Base-by-base conservation (phyloP, 2,888 invertebrate genomes). In the Drosophila pseudotalamancana region DNA sequence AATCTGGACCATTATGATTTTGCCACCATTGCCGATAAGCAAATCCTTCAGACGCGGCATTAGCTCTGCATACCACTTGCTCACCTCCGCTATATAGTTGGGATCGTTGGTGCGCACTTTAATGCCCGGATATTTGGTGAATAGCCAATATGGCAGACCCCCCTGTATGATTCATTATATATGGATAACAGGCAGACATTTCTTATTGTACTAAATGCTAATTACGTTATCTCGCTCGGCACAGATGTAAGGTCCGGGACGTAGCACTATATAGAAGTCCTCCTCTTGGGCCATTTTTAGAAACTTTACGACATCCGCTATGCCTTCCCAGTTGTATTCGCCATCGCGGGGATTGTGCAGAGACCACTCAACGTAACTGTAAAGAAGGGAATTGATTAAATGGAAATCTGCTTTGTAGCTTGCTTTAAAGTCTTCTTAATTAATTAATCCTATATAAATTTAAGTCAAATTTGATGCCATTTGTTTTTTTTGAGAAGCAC, bases 161-260 rank as follows among this genome's bases (percentile, higher is more conserved):
- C 96, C 96, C 96, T 96, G 85, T 39, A 1, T 0, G 27, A n/a
- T n/a, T n/a, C n/a, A n/a, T n/a, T n/a, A n/a, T n/a, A n/a, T n/a
- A n/a, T n/a, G n/a, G n/a, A n/a, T n/a, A n/a, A n/a, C n/a, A n/a
- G n/a, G n/a, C n/a, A n/a, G n/a, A n/a, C n/a, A n/a, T n/a, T n/a
- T n/a, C n/a, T 1, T 11, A 3, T 11, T 3, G 18, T 8, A 11
- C 8, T 16, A 6, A 18, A 5, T 11, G 45, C 0, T 6, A 48
- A 74, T 74, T 89, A 93, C 94, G 90, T 94, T 91, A 80, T 98
- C 97, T 91, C 97, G 94, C 92, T 98, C 98, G 6, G 96, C 97
- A 90, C 97, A 97, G 75, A 98, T 97, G 85, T 97, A 98, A 0
- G 98, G 98, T 0, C 98, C 98, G 0, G 97, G 95, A 21, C 98